A percentile compares a stretch with the other conserved stretches of the same genome.
Evolutionary conservation across 2,113 vertebrate genomes (phyloP).

Genomic region (Thinocorus orbignyianus): DNA sequence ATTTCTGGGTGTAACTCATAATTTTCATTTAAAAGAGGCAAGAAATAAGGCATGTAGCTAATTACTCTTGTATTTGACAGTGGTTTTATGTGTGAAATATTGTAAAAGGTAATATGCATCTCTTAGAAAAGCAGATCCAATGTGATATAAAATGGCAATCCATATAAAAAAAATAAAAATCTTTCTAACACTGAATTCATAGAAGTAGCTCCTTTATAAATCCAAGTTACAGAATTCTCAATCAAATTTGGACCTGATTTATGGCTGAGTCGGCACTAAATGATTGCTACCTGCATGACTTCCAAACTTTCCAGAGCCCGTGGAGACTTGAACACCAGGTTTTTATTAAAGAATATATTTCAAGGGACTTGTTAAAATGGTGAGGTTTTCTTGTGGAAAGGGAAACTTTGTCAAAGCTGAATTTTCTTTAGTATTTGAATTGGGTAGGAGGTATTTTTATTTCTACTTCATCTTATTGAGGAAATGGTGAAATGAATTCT

Average conservation of each 20-base stretch:
- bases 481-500: neutral
- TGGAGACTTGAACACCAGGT: neutral
- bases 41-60: neutral
- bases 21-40: neutral
- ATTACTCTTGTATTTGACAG: too few relatives aligned
- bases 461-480: neutral
- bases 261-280: neutral
- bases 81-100: neutral
- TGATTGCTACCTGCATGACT: neutral
- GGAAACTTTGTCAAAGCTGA: neutral
- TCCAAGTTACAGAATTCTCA: neutral
- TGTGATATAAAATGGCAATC: neutral
- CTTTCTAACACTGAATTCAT: neutral
- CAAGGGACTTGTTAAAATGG: neutral
- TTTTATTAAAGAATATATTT: constrained; percentile 1
- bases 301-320: neutral
- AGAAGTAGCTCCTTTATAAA: neutral
- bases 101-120: neutral
- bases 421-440: neutral
- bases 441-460: neutral
- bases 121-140: neutral
- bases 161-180: neutral
- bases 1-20: neutral
- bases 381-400: neutral
- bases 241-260: neutral